Conservation (phyloP, 2,888 invertebrate species). For the Mantis religiosa region DNA sequence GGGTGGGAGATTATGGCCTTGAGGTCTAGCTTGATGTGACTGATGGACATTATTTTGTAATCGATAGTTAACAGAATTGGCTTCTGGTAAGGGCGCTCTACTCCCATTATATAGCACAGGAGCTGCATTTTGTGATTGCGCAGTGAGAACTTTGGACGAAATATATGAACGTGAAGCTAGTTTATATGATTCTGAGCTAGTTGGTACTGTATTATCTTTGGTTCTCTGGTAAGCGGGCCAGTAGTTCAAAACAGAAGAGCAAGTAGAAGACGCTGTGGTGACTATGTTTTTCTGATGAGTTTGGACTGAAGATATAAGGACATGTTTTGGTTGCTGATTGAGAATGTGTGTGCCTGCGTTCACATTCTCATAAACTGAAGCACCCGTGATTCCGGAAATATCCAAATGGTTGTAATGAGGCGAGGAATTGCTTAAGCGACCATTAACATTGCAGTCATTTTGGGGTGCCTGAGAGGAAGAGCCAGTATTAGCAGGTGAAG, state of each 20-base stretch:
- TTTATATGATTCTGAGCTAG: conserved; percentile 9
- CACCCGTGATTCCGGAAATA: conserved; percentile 33
- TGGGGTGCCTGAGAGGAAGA: conserved; percentile 1
- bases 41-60: conserved; percentile 10
- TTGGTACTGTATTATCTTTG: conserved; percentile 17
- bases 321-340: conserved; percentile 33
- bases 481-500: conserved; percentile 46
- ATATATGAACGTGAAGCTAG: background rate
- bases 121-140: conserved; percentile 6
- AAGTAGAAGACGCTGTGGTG: conserved; percentile 33
- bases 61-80: conserved; percentile 3
- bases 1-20: conserved; percentile 49
- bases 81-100: conserved; percentile 2
- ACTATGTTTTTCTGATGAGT: background rate
- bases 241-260: conserved; percentile 33
- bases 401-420: conserved; percentile 30
- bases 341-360: conserved; percentile 16
- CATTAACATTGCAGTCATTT: conserved; percentile 16
- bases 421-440: background rate
- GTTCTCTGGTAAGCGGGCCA: conserved; percentile 28
- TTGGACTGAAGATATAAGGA: conserved; percentile 36
- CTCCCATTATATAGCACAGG: conserved; percentile 26
- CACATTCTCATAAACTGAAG: conserved; percentile 39
- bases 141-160: background rate
- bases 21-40: background rate